A percentile compares a stretch with the other conserved stretches of the same genome.
phyloP scores from a whole-genome alignment of 2,113 vertebrate genomes.

The Agelaius phoeniceus region DNA sequence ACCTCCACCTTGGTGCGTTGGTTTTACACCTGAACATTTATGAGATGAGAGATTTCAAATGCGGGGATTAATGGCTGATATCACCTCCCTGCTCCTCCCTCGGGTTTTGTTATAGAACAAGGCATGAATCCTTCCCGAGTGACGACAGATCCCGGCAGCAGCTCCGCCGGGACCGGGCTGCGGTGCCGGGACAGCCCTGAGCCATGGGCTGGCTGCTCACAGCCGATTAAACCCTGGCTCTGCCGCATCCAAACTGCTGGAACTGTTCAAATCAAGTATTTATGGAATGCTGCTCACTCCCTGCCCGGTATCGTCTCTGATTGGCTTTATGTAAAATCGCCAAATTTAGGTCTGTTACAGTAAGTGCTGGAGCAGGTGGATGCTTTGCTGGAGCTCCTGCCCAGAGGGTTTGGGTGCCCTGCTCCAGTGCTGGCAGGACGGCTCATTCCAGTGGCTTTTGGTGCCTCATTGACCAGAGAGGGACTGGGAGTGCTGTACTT shows the following conservation, averaged over 20 bases:
- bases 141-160: rapidly evolving
- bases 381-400: not conserved
- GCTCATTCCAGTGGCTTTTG: rapidly evolving
- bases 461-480: not conserved
- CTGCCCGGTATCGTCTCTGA: rapidly evolving
- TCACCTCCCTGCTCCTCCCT: not conserved
- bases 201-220: rapidly evolving
- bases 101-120: rapidly evolving
- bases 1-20: not conserved
- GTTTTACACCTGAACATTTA: not conserved
- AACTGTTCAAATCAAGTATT: not conserved
- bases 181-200: not conserved
- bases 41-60: not conserved
- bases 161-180: not conserved
- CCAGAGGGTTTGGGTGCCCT: not conserved
- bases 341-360: rapidly evolving
- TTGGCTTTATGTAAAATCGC: not conserved
- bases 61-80: not conserved
- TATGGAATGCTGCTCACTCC: constrained; percentile 5
- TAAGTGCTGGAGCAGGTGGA: not conserved
- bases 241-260: not conserved
- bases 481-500: not conserved
- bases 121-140: rapidly evolving
- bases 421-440: too few relatives aligned
- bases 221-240: rapidly evolving